Conservation (phyloP, 2,797 vertebrate genomes). For the Sebastes itinus region DNA sequence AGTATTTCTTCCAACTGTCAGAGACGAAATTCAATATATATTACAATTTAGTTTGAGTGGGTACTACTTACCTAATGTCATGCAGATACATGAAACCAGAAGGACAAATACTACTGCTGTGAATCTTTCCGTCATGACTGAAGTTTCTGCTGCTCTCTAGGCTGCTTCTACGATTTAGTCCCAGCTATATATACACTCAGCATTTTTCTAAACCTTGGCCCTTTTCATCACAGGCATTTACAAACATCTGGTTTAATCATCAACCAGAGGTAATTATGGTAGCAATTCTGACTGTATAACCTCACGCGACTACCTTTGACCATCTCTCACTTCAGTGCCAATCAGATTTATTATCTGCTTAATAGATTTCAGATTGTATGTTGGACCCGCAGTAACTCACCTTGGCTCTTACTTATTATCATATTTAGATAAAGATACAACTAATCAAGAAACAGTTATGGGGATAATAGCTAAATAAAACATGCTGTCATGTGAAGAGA, state of each 20-base stretch:
- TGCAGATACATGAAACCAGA: slow-evolving; percentile 47
- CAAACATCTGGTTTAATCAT: slow-evolving; percentile 53
- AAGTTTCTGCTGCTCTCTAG: background rate
- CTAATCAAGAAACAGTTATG: background rate
- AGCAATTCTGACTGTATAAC: background rate
- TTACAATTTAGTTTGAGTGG: background rate
- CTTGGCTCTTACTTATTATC: background rate
- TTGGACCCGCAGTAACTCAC: background rate
- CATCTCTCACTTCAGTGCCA: background rate
- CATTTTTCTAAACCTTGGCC: slow-evolving; percentile 49
- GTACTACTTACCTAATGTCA: slow-evolving; percentile 61
- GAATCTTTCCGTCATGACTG: slow-evolving; percentile 43
- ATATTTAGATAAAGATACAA: background rate
- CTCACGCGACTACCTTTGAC: background rate
- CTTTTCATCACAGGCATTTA: slow-evolving; percentile 8
- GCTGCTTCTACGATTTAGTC: background rate
- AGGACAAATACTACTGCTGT: slow-evolving; percentile 29
- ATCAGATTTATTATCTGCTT: background rate
- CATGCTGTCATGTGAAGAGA: background rate
- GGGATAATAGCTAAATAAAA: background rate
- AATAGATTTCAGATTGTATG: background rate
- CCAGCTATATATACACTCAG: slow-evolving; percentile 2
- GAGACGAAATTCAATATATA: background rate
- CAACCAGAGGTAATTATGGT: slow-evolving; percentile 28
- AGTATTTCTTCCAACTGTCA: background rate